Base-by-base conservation (phyloP, 2,113 vertebrate species). In the Neotragus moschatus region DNA sequence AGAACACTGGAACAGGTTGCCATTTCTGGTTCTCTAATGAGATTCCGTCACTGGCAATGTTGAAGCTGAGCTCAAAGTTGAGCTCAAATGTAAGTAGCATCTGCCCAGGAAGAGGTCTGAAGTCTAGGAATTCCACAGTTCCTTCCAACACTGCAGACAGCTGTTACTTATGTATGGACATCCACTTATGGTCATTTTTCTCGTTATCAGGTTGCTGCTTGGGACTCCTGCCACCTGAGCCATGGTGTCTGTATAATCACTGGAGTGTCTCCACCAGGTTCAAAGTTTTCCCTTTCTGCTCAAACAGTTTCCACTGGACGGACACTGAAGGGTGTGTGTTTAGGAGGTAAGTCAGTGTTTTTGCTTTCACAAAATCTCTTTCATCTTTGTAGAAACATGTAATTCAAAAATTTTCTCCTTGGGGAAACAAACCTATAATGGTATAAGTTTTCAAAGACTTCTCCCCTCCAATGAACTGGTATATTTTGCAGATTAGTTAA, bases 161-260 rank as follows among this genome's bases (percentile, higher is more conserved):
- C 15, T 55, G 45, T 23, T 89, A 26, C 9, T 47, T 85, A 13
- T 21, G 6, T 12, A 0, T 81, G 43, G 25, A 56, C 53, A 26
- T 10, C 5, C 60, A 19, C 17, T 39, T 13, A 66, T 8, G 23
- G 47, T 73, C 33, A 7, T 77, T 30, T 43, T 51, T 93, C 2
- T 92, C 47, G 15, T 90, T 61, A 33, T 80, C 94, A 99, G 99
- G 82, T 15, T 4, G 97, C 98, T 30, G 99, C 99, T 1, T 95
- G 99, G 91, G 98, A 99, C 87, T 99, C 98, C 21, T 99, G 99
- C 49, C 96, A 97, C 0, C 33, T 33, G 98, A 33, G 98, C 98
- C 98, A 98, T 92, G 99, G 99, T 3, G 85, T 97, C 53, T 99
- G 99, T 45, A 97, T 99, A 77, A 98, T 99, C 2, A 90, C 96